phyloP scores from a whole-genome alignment of 30 jellyfish, hydroid and myxozoan species.

The Hydra vulgaris region DNA sequence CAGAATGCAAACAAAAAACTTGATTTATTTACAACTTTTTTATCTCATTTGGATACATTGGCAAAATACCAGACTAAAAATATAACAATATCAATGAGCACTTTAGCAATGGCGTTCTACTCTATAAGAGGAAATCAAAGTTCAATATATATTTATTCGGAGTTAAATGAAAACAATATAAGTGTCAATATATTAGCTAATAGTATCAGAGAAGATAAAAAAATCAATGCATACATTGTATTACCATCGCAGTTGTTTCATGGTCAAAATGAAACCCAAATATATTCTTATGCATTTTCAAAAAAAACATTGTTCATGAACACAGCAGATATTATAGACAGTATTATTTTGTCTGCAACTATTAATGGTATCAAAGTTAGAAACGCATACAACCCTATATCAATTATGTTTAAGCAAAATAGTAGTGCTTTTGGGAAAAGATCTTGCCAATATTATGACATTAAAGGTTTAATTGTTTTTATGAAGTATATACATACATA shows the following conservation, averaged over 20 bases:
- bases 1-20: background rate
- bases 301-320: slow-evolving; percentile 1
- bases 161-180: background rate
- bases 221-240: background rate
- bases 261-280: background rate
- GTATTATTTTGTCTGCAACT: slow-evolving; percentile 67
- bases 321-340: slow-evolving; percentile 21
- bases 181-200: no score
- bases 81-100: background rate
- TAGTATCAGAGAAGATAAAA: background rate
- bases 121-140: background rate
- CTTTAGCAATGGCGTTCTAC: background rate
- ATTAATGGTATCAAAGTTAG: slow-evolving; percentile 27
- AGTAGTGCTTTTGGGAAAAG: background rate
- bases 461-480: background rate
- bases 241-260: background rate
- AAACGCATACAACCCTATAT: slow-evolving; percentile 19
- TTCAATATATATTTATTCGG: slow-evolving; percentile 2
- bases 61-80: slow-evolving; percentile 7
- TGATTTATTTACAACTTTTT: background rate
- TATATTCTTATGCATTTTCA: slow-evolving; percentile 7
- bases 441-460: background rate
- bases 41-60: slow-evolving; percentile 13
- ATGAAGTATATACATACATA: background rate
- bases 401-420: slow-evolving; percentile 18